Percentiles rank a stretch among this genome's conserved stretches.
Conservation (phyloP, 2,797 vertebrate genomes). For the Lithobates sylvaticus region DNA sequence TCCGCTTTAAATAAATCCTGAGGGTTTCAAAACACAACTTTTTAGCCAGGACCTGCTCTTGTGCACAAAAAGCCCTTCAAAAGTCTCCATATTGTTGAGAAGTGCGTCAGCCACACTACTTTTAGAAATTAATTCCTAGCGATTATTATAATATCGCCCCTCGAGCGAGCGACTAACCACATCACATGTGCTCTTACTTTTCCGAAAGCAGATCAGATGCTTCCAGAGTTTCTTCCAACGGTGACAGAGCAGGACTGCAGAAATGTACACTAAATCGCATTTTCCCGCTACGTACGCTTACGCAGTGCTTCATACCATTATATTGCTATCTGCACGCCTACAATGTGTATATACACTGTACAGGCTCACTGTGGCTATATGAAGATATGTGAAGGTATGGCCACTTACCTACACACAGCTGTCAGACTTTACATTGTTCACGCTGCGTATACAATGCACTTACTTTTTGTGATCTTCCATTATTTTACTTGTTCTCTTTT, state of each 20-base stretch:
- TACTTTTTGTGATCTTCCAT: slow-evolving; percentile 17
- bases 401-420: neutral
- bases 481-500: neutral
- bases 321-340: neutral
- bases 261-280: neutral
- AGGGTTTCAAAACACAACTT: no score
- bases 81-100: no score
- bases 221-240: neutral
- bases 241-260: neutral
- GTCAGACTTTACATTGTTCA: slow-evolving; percentile 8
- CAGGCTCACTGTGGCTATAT: neutral
- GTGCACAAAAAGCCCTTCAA: no score
- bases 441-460: slow-evolving; percentile 2
- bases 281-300: neutral
- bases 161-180: no score
- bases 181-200: no score
- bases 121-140: neutral
- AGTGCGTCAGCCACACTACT: neutral
- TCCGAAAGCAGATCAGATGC: neutral
- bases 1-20: no score
- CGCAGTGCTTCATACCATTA: neutral
- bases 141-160: neutral
- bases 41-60: no score
- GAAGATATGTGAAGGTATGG: neutral
- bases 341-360: slow-evolving; percentile 33